Percentiles rank a stretch among this genome's conserved stretches.
Evolutionary conservation across 2,113 vertebrate species (phyloP).

Genomic region (Acanthochromis polyacanthus): DNA sequence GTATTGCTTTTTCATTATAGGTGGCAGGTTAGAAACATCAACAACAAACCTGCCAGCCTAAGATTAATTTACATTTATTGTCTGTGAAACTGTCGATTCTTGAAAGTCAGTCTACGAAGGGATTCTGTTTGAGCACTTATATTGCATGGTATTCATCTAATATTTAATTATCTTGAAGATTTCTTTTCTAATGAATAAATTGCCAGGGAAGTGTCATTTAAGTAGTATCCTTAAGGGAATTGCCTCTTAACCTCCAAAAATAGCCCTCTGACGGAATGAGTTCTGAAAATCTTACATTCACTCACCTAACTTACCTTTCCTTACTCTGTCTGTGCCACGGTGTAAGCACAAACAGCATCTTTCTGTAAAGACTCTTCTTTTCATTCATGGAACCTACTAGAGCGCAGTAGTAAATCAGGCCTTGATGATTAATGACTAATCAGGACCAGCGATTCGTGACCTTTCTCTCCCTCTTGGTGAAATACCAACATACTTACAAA

Average conservation of each 20-base stretch:
- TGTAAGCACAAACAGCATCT: slow-evolving; percentile 14
- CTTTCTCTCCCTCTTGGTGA: slow-evolving; percentile 43
- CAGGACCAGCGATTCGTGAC: slow-evolving; percentile 38
- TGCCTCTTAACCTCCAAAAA: slow-evolving; percentile 7
- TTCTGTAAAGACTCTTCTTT: not conserved
- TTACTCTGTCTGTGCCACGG: slow-evolving; percentile 5
- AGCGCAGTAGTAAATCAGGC: slow-evolving; percentile 53
- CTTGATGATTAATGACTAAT: slow-evolving; percentile 54
- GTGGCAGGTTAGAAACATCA: not conserved
- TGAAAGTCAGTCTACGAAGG: no score
- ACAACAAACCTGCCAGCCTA: not conserved
- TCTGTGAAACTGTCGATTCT: not conserved
- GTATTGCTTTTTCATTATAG: not conserved
- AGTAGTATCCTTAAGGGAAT: slow-evolving; percentile 11
- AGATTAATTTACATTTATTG: not conserved
- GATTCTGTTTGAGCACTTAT: not conserved
- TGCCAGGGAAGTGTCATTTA: not conserved
- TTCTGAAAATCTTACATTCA: not conserved
- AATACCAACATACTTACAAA: slow-evolving; percentile 26
- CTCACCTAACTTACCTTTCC: slow-evolving; percentile 30
- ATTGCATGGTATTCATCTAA: not conserved
- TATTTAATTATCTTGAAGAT: not conserved
- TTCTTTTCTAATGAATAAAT: not conserved
- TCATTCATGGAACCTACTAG: slow-evolving; percentile 37
- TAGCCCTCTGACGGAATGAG: slow-evolving; percentile 2